Evolutionary conservation across 1,140 invertebrate species (phyloP), one percentile per base, ranked within the genome.

Genomic region (Rhagoletis zephyria): DNA sequence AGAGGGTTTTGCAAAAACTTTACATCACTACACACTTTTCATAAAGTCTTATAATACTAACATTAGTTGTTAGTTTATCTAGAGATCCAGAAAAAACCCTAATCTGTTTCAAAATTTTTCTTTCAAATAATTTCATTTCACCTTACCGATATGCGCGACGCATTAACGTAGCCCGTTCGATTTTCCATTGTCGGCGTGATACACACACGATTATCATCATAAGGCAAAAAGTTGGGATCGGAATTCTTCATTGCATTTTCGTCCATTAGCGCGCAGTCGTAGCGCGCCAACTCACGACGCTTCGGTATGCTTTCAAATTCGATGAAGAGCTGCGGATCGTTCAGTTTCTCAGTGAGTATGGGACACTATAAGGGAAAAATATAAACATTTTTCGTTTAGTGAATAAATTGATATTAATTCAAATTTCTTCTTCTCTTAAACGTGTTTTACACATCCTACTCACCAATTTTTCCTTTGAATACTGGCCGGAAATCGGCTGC

Each of bases 301-400:
- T 97, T 97, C 1, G 96, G 96, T 90, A 98, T 97, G 89, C 96
- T 95, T 91, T 98, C 97, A 94, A 97, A 98, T 92, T 98, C 97
- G 91, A 96, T 95, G 89, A 97, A 96, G 2, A 98, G 94, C 90
- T 97, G 96, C 86, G 96, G 95, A 90, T 97, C 97, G 4, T 95
- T 94, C 89, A 98, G 94, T 91, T 97, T 97, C 87, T 95, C 95
- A 92, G 97, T 96, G 56, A 98, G 93, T 87, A 97, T 93, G 93
- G 96, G 96, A 91, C 96, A 96, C 97, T 97, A 93, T 16, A 94
- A 93, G 88, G 63, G 12, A 51, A 86, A 56, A 56, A 56, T 56
- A 10, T 56, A 56, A 56, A 7, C 5, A 56, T 56, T 56, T 56
- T 30, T 30, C 30, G 30, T 30, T 30, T 30, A 30, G 30, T 30